A percentile compares a stretch with the other conserved stretches of the same genome.
These are phyloP conservation scores for Willowsia nigromaculata DNA, from an alignment of 2,888 invertebrate species.

Conservation along the genomic window DNA sequence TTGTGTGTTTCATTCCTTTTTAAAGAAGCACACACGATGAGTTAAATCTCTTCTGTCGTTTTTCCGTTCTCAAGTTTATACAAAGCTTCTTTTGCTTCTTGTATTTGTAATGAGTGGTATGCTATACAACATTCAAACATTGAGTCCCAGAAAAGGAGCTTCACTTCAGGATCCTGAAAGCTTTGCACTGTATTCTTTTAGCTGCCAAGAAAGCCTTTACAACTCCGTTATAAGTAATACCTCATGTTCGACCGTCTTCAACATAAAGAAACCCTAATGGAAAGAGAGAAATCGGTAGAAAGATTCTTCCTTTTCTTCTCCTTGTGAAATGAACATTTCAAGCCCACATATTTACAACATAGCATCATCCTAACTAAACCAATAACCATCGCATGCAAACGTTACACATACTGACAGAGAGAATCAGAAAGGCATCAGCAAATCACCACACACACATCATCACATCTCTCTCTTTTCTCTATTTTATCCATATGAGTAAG, in stretches of 20 bases:
- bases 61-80: background rate
- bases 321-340: background rate
- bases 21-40: background rate
- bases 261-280: background rate
- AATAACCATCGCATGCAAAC: slow-evolving; percentile 1
- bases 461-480: slow-evolving; percentile 40
- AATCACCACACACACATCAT: slow-evolving; percentile 47
- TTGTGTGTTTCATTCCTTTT: background rate
- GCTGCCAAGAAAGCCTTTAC: background rate
- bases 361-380: too few relatives aligned
- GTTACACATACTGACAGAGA: background rate
- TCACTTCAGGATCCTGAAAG: background rate
- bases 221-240: background rate
- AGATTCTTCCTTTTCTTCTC: background rate
- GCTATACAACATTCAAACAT: background rate
- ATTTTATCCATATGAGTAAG: slow-evolving; percentile 56
- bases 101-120: background rate
- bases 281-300: slow-evolving; percentile 1
- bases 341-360: background rate
- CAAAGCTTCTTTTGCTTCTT: background rate
- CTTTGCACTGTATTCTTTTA: background rate
- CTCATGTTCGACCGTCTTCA: background rate
- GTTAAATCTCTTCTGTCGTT: background rate
- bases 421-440: slow-evolving; percentile 42
- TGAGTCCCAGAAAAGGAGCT: background rate